Conservation (phyloP, 2,113 vertebrate genomes). For the Osmerus mordax region DNA sequence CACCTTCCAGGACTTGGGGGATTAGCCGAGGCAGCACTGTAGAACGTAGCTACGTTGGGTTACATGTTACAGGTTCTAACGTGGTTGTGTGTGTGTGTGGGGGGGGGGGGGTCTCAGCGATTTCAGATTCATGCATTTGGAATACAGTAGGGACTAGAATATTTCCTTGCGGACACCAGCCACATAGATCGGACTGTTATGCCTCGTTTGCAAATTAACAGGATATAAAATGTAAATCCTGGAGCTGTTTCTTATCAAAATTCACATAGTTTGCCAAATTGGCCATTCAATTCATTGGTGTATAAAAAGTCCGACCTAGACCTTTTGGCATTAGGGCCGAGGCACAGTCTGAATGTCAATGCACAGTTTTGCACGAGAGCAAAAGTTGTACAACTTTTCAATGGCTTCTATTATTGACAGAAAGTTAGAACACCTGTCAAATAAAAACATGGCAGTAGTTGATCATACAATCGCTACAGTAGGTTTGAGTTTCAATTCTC, state of each 20-base stretch:
- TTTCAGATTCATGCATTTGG: neutral
- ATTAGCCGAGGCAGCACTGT: too few species aligned
- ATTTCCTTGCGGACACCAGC: conserved; percentile 19
- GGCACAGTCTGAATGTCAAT: conserved; percentile 40
- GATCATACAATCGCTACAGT: neutral
- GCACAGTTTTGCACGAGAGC: conserved; percentile 15
- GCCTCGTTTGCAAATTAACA: conserved; percentile 34
- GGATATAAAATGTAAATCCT: conserved; percentile 27
- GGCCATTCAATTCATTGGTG: conserved; percentile 31
- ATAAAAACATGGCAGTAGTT: too few species aligned
- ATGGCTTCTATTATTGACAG: neutral
- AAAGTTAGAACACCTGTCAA: too few species aligned
- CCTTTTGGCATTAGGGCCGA: conserved; percentile 39
- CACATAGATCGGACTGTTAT: conserved; percentile 31
- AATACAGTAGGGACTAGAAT: too few species aligned
- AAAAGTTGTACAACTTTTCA: conserved; percentile 15
- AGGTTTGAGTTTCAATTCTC: neutral
- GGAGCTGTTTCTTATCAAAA: conserved; percentile 16
- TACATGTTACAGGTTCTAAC: too few species aligned
- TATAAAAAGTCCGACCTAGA: conserved; percentile 10
- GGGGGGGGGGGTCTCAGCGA: neutral
- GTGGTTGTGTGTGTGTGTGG: too few species aligned
- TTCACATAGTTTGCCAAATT: conserved; percentile 32
- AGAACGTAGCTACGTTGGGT: too few species aligned
- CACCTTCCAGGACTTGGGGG: too few species aligned